These are phyloP conservation scores for Watsonalla cultraria DNA, from an alignment of 2,888 invertebrate genomes.

Conservation along the genomic window DNA sequence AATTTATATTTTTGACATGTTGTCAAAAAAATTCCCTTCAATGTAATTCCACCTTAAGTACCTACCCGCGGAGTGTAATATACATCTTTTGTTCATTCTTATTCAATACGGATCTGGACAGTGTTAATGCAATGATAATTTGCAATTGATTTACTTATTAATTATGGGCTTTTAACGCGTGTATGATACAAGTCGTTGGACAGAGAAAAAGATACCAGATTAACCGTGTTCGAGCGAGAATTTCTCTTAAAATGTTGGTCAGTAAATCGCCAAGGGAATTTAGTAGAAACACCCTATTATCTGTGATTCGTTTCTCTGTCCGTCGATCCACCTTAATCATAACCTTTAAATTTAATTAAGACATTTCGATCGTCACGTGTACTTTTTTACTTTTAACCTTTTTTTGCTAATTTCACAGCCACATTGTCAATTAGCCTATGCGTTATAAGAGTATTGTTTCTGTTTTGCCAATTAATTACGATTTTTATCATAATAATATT, in stretches of 20 bases:
- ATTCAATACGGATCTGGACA: conserved; percentile 35
- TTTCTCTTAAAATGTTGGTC: not conserved
- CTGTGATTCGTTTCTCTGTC: conserved; percentile 35
- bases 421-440: conserved; percentile 78
- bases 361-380: conserved; percentile 61
- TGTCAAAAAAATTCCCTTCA: too few species aligned
- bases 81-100: not conserved
- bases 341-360: conserved; percentile 56
- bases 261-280: not conserved
- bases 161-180: conserved; percentile 65
- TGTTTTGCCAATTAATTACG: conserved; percentile 74
- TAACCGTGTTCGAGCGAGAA: not conserved
- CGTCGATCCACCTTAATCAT: conserved; percentile 53
- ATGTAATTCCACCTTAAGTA: not conserved
- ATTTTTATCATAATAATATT: conserved; percentile 47
- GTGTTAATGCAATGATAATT: conserved; percentile 48
- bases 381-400: conserved; percentile 51
- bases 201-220: conserved; percentile 29
- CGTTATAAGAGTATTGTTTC: conserved; percentile 76
- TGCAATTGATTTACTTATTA: conserved; percentile 73
- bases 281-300: not conserved
- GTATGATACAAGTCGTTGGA: conserved; percentile 50
- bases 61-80: not conserved
- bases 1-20: too few species aligned
- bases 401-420: conserved; percentile 79